These are phyloP conservation scores for Chelonus formosanus DNA, from an alignment of 2,888 invertebrate genomes.

Conservation along the genomic window DNA sequence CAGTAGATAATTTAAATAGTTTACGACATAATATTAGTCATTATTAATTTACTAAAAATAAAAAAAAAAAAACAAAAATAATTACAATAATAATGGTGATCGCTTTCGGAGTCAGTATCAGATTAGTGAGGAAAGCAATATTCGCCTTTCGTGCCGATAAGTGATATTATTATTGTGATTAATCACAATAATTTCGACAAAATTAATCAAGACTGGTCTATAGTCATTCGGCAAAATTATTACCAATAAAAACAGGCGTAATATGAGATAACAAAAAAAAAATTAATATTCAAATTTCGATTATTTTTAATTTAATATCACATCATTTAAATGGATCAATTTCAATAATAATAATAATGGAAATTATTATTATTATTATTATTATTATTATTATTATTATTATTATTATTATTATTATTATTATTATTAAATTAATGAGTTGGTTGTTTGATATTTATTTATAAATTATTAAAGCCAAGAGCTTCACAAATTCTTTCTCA, in stretches of 20 bases:
- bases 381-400: no score
- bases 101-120: constrained; percentile 42
- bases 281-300: not conserved
- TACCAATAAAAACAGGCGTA: constrained; percentile 29
- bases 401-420: no score
- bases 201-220: constrained; percentile 37
- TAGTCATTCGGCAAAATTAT: constrained; percentile 30
- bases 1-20: constrained; percentile 17
- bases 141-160: constrained; percentile 24
- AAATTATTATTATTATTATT: no score
- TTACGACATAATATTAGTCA: not conserved
- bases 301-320: no score
- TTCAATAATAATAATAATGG: no score
- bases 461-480: no score
- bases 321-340: no score
- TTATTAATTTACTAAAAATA: constrained; percentile 1
- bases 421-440: no score
- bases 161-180: not conserved
- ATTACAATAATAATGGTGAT: constrained; percentile 25
- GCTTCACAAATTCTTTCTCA: no score
- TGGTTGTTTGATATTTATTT: no score
- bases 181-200: constrained; percentile 21
- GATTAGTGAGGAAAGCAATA: constrained; percentile 34
- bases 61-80: constrained; percentile 17
- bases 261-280: constrained; percentile 23